Evolutionary conservation across 2,888 invertebrate species (phyloP).

Genomic region (Acleris sparsana): DNA sequence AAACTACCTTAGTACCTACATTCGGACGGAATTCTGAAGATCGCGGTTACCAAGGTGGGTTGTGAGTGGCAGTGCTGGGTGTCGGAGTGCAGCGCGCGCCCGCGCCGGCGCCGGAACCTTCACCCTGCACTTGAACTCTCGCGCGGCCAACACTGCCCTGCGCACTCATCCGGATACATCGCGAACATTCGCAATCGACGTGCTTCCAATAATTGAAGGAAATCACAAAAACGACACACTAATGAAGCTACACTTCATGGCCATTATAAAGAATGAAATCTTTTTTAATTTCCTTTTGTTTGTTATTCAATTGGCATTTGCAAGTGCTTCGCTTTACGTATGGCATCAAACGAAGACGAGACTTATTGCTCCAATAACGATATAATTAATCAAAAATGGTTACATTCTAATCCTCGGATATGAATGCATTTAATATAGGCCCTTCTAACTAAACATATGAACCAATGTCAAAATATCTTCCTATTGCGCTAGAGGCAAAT

Average conservation of each 20-base stretch:
- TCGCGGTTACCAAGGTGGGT: too few relatives aligned
- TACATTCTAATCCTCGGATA: not conserved
- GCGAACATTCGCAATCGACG: constrained; percentile 56
- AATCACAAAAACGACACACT: too few relatives aligned
- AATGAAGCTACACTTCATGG: too few relatives aligned
- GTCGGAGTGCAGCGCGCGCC: constrained; percentile 10
- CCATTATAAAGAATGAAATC: too few relatives aligned
- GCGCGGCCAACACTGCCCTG: constrained; percentile 47
- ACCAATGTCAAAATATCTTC: constrained; percentile 14
- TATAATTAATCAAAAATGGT: not conserved
- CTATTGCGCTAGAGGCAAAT: constrained; percentile 19
- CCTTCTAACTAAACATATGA: constrained; percentile 16
- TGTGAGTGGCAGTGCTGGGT: not conserved
- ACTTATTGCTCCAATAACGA: too few relatives aligned
- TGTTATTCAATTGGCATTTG: too few relatives aligned
- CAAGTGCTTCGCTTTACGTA: too few relatives aligned
- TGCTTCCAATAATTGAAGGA: constrained; percentile 4
- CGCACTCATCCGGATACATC: constrained; percentile 68
- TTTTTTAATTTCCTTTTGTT: too few relatives aligned
- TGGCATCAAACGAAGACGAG: too few relatives aligned
- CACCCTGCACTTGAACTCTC: constrained; percentile 81
- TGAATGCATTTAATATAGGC: not conserved
- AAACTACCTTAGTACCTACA: too few relatives aligned
- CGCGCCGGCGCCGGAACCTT: constrained; percentile 65
- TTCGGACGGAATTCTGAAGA: too few relatives aligned